Evolutionary conservation across 2,888 invertebrate species (phyloP), one percentile per base, ranked within the genome.

Genomic region (Trachelus troglodyta): DNA sequence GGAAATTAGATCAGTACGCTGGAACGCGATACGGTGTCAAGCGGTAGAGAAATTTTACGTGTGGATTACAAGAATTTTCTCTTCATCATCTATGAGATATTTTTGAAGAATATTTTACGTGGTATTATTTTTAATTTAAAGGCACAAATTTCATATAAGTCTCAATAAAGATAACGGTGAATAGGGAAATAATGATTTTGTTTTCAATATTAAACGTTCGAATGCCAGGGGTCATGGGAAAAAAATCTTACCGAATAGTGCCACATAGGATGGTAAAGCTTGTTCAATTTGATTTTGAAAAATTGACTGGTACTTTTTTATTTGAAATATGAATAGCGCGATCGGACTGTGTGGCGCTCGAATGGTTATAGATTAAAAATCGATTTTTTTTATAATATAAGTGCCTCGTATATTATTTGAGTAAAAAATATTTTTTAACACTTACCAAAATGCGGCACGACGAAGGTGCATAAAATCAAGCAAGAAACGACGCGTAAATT

Each of bases 361-460:
- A 37, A 6, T 23, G 15, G 23, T 23, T 23, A 6, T 56, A 6
- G 40, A 23, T 15, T 56, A 56, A 56, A 9, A 23, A 15, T 40
- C 23, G 6, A 23, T 6, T 9, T 15, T 56, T 56, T 56, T 9
- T 35, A 56, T 9, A 56, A 56, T 56, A 9, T 0, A 23, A 15
- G 56, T 23, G 23, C 23, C 40, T 56, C 15, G 23, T 9, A 9
- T 1, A 56, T 23, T 23, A 23, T 23, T 56, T 2, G 23, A 2
- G 23, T 56, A 56, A 9, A 9, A 23, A 23, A 9, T 2, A 23
- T 15, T 56, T 56, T 23, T 23, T 23, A 56, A 56, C 73, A 89
- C 90, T 90, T 82, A 90, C 90, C 87, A 71, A 85, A 85, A 81
- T 86, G 83, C 78, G 88, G 85, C 75, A 84, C 81, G 81, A 85